Base-by-base conservation (phyloP, 2,797 vertebrate species). In the Chlorospingus flavigularis region DNA sequence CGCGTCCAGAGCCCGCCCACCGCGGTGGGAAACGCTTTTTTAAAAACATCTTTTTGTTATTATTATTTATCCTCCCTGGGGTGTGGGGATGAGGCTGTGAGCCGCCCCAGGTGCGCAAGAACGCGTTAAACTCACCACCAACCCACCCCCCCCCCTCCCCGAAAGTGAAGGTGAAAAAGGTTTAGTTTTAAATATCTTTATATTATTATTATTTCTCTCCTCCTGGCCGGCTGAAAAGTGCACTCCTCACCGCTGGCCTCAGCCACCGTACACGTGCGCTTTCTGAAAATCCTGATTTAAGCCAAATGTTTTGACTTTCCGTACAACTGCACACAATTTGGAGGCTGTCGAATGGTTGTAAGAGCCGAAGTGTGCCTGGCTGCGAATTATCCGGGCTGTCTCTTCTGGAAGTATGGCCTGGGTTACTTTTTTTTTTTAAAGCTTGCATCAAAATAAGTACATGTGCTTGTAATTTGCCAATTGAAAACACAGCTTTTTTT, bases 231-330 rank as follows among this genome's bases (percentile, higher is more conserved):
- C 26, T 11, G 55, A 18, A 14, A 11, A 7, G n/a, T 6, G 40
- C 10, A 58, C 71, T 33, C 9, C 75, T 53, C 37, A 13, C 45
- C 3, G 17, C 63, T 12, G 67, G 75, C 17, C 19, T 60, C 66
- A 2, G 91, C 47, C 23, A 4, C 81, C 7, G 9, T 6, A 39
- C 84, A 70, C 20, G 74, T 87, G 94, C 1, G 13, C 57, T 53
- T 53, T 4, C 86, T 4, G 15, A 13, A 79, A 84, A 48, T 8
- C 43, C 79, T 86, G 75, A 93, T 86, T 79, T 71, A 82, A 88
- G 92, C 63, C 93, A 82, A 95, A 93, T 84, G 86, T 82, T 94
- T 80, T 54, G 86, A 24, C 55, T 82, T 82, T 55, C 54, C 2
- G 1, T n/a, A 51, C 92, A 72, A 75, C 86, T 92, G 88, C 62